Conservation (phyloP, 2,113 vertebrate genomes). For the Stercorarius parasiticus region DNA sequence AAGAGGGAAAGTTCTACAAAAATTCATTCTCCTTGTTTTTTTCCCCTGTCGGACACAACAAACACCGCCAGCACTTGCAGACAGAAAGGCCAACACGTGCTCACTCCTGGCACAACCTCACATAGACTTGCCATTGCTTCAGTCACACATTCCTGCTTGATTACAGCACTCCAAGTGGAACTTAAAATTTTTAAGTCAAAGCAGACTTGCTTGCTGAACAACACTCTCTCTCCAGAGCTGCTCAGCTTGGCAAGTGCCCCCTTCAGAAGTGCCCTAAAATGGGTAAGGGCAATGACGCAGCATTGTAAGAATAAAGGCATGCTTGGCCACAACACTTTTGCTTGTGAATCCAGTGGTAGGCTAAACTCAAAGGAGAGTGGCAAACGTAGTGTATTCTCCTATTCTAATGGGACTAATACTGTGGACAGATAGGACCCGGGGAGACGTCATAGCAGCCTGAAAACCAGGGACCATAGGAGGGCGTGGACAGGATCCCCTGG, state of each 20-base stretch:
- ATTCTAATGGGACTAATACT: rapidly evolving
- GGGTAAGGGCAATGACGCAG: background rate
- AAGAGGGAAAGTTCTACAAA: background rate
- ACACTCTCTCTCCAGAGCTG: background rate
- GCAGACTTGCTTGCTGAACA: background rate
- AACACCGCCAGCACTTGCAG: background rate
- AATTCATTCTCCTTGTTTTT: background rate
- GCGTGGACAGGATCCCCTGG: background rate
- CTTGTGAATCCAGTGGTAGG: background rate
- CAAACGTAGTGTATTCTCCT: background rate
- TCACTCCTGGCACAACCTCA: background rate
- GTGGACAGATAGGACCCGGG: background rate
- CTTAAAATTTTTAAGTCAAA: background rate
- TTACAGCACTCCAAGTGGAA: background rate
- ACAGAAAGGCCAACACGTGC: background rate
- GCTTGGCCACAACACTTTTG: background rate
- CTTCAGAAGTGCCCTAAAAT: background rate
- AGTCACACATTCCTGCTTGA: background rate
- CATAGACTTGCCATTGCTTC: background rate
- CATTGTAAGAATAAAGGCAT: background rate
- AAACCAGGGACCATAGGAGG: background rate
- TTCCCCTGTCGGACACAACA: background rate
- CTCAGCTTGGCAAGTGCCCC: background rate
- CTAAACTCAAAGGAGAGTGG: background rate
- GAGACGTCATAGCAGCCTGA: background rate